Evolutionary conservation across 2,113 vertebrate species (phyloP).

Genomic region (Equus quagga): DNA sequence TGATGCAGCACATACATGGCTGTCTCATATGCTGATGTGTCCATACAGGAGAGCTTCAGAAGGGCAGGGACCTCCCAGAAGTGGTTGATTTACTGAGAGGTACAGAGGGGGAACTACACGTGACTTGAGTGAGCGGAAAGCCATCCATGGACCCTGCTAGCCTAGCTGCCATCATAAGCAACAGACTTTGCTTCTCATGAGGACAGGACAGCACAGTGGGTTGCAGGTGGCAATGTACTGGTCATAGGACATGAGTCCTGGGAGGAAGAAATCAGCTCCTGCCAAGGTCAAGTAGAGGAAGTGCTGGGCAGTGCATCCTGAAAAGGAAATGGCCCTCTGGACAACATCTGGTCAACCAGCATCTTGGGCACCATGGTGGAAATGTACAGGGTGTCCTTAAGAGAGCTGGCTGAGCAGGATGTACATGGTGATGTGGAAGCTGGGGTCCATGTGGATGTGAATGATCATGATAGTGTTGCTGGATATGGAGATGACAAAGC

Average conservation of each 20-base stretch:
- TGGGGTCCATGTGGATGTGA: slow-evolving; percentile 11
- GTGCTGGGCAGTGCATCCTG: slow-evolving; percentile 62
- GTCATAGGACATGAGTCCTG: slow-evolving; percentile 69
- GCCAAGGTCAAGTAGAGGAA: slow-evolving; percentile 69
- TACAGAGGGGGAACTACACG: slow-evolving; percentile 72
- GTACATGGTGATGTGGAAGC: slow-evolving; percentile 63
- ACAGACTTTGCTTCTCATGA: slow-evolving; percentile 54
- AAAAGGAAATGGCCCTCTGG: slow-evolving; percentile 45
- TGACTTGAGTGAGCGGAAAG: slow-evolving; percentile 56
- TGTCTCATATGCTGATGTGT: slow-evolving; percentile 62
- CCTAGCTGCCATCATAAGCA: slow-evolving; percentile 55
- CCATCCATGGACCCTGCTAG: slow-evolving; percentile 61
- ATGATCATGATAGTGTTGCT: slow-evolving; percentile 63
- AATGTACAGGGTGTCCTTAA: slow-evolving; percentile 69
- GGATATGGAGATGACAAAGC: slow-evolving; percentile 26
- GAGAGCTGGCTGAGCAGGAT: slow-evolving; percentile 73
- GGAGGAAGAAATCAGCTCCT: slow-evolving; percentile 68
- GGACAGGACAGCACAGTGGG: slow-evolving; percentile 33
- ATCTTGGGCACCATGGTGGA: slow-evolving; percentile 71
- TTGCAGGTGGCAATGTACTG: slow-evolving; percentile 60
- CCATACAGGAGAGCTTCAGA: slow-evolving; percentile 63
- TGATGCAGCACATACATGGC: slow-evolving; percentile 62
- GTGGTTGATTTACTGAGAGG: slow-evolving; percentile 66
- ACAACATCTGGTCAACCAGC: slow-evolving; percentile 21
- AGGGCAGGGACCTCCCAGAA: slow-evolving; percentile 70